Conservation (phyloP, 1,140 invertebrate species). For the Anagrus nilaparvatae region DNA sequence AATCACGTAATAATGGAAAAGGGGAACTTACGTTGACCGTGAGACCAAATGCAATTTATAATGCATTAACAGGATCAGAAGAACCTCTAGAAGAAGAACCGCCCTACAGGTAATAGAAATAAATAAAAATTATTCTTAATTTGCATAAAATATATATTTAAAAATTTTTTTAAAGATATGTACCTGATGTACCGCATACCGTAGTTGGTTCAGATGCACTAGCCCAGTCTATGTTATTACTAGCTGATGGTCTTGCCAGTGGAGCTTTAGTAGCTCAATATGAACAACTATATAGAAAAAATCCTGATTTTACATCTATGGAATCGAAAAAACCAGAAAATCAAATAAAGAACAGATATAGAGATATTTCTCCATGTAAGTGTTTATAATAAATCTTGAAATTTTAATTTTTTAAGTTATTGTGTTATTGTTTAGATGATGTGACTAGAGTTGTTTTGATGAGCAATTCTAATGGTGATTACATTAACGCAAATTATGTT, state of each 20-base stretch:
- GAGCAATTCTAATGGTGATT: conserved; percentile 72
- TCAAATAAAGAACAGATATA: conserved; percentile 87
- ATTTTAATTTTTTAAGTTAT: too few relatives aligned
- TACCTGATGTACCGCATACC: conserved; percentile 58
- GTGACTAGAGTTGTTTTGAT: conserved; percentile 80
- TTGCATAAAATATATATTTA: too few relatives aligned
- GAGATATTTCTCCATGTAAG: conserved; percentile 96
- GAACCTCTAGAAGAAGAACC: conserved; percentile 40
- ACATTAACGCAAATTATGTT: conserved; percentile 97
- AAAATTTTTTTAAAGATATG: conserved; percentile 48
- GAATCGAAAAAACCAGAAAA: conserved; percentile 74
- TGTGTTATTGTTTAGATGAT: conserved; percentile 64
- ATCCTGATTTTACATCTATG: conserved; percentile 75
- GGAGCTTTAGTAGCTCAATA: conserved; percentile 87
- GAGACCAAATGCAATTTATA: conserved; percentile 73
- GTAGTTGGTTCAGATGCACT: conserved; percentile 61
- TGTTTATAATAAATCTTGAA: conserved; percentile 20
- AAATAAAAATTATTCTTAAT: too few relatives aligned
- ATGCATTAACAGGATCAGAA: conserved; percentile 35
- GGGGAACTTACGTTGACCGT: conserved; percentile 82
- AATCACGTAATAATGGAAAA: conserved; percentile 59
- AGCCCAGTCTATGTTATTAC: conserved; percentile 77
- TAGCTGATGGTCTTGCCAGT: conserved; percentile 85
- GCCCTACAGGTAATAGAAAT: conserved; percentile 39
- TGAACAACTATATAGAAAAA: conserved; percentile 83